Conservation (phyloP, 1,140 invertebrate genomes). For the Ylistrum balloti region DNA sequence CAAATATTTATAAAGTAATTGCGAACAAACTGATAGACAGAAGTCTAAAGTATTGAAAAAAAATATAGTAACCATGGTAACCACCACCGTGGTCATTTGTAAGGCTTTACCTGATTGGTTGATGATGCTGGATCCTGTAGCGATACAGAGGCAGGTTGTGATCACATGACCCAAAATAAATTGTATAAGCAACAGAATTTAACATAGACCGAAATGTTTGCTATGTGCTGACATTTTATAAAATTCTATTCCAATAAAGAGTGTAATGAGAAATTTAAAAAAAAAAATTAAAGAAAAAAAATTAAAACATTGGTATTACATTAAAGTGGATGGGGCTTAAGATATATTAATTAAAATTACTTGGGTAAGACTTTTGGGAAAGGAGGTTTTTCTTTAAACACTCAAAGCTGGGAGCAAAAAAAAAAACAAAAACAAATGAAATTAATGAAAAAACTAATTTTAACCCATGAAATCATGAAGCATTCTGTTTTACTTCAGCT, state of each 20-base stretch:
- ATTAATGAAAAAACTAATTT: neutral
- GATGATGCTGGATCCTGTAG: conserved; percentile 54
- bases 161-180: conserved; percentile 37
- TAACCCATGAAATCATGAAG: neutral
- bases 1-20: conserved; percentile 11
- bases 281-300: neutral
- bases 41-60: conserved; percentile 7
- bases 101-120: conserved; percentile 51
- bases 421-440: neutral
- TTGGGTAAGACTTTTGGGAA: neutral
- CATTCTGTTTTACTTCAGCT: neutral
- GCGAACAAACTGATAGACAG: conserved; percentile 16
- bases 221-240: neutral
- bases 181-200: conserved; percentile 36
- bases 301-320: too few relatives aligned
- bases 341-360: too few relatives aligned
- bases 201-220: conserved; percentile 31
- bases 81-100: neutral
- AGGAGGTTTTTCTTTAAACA: neutral
- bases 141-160: conserved; percentile 47
- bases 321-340: too few relatives aligned
- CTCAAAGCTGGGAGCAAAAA: neutral
- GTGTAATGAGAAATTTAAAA: neutral
- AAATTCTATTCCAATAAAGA: neutral
- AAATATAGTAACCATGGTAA: conserved; percentile 14